These are phyloP conservation scores for Minunthozetes semirufus DNA, from an alignment of 2,888 invertebrate species.

Conservation along the genomic window DNA sequence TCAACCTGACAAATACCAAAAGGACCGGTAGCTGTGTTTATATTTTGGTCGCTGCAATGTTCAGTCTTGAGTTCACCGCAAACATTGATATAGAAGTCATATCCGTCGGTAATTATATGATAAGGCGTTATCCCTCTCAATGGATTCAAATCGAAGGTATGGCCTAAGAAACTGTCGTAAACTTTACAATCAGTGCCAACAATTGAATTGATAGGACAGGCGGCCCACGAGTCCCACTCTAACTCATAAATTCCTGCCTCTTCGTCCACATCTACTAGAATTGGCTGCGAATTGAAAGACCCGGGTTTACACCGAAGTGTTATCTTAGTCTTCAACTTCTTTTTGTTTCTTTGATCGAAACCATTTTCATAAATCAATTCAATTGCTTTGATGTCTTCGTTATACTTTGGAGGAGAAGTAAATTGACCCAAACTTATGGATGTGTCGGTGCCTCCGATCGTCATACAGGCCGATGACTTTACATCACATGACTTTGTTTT, in stretches of 20 bases:
- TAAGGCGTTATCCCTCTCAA: conserved; percentile 43
- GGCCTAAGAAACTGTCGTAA: conserved; percentile 43
- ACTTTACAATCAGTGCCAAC: conserved; percentile 42
- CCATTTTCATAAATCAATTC: conserved; percentile 39
- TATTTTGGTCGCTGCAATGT: conserved; percentile 42
- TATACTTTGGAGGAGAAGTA: conserved; percentile 37
- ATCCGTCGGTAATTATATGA: conserved; percentile 41
- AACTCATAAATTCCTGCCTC: conserved; percentile 45
- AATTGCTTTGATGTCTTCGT: conserved; percentile 35
- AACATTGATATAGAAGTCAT: conserved; percentile 46
- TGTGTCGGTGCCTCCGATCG: background rate
- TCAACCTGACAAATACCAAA: conserved; percentile 46
- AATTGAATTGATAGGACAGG: conserved; percentile 44
- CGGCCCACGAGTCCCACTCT: conserved; percentile 48
- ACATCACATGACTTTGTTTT: conserved; percentile 36
- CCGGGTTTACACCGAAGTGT: conserved; percentile 39
- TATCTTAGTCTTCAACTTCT: conserved; percentile 36
- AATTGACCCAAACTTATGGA: conserved; percentile 39
- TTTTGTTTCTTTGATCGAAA: conserved; percentile 22
- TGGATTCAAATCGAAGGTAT: conserved; percentile 45
- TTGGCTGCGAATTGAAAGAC: conserved; percentile 35
- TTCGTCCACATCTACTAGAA: conserved; percentile 42
- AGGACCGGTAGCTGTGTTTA: conserved; percentile 20
- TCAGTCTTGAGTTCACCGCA: conserved; percentile 44
- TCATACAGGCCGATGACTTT: conserved; percentile 39